Evolutionary conservation across 1,140 invertebrate genomes (phyloP).

Genomic region (Rhopalosiphum padi): DNA sequence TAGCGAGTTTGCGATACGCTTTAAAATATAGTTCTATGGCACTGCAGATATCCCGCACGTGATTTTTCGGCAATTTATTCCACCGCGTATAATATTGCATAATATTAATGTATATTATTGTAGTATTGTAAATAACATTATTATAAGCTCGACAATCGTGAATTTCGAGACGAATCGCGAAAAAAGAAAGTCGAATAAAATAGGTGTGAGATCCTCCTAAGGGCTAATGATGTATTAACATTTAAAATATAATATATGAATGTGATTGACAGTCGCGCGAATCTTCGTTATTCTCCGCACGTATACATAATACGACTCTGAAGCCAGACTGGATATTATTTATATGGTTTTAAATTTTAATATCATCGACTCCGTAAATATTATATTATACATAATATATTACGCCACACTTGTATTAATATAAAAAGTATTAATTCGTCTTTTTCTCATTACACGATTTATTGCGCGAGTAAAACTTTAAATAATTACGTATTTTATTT

Average conservation of each 20-base stretch:
- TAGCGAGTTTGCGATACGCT: not conserved
- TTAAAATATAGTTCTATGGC: not conserved
- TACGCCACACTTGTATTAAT: not conserved
- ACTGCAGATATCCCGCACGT: not conserved
- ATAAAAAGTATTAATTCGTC: constrained; percentile 10
- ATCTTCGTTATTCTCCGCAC: not conserved
- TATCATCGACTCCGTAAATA: not conserved
- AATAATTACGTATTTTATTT: not conserved
- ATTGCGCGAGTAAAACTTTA: not conserved
- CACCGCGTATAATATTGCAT: not conserved
- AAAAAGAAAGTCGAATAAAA: constrained; percentile 4
- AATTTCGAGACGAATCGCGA: not conserved
- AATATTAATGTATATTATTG: not conserved
- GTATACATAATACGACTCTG: not conserved
- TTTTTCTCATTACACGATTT: not conserved
- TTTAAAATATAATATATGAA: not conserved
- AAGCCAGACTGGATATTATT: not conserved
- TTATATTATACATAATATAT: not conserved
- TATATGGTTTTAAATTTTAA: not conserved
- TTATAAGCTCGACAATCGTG: not conserved
- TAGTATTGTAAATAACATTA: not conserved
- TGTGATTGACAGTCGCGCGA: not conserved
- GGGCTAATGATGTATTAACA: not conserved
- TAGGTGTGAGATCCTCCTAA: not conserved
- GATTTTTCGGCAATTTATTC: not conserved